Evolutionary conservation across 2,888 invertebrate genomes (phyloP).

Genomic region (Nasonia oneida): DNA sequence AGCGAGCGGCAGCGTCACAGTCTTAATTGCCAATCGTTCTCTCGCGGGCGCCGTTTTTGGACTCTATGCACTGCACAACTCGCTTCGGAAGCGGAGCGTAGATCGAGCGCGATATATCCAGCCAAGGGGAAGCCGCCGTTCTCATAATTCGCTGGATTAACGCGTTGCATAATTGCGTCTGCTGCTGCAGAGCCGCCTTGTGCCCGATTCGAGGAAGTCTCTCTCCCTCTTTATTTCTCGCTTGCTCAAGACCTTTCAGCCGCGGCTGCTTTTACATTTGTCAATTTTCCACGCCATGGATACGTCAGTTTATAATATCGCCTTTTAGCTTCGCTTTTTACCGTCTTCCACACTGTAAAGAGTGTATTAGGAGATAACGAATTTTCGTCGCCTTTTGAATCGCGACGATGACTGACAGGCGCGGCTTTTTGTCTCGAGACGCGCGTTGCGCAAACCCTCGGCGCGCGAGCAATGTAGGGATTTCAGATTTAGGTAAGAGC

Average conservation of each 20-base stretch:
- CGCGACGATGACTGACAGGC: not conserved
- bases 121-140: not conserved
- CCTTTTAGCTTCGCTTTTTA: not conserved
- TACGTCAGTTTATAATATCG: conserved; percentile 39
- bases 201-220: conserved; percentile 36
- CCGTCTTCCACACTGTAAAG: not conserved
- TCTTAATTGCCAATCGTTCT: conserved; percentile 25
- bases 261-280: conserved; percentile 33
- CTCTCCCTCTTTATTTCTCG: not conserved
- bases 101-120: conserved; percentile 6
- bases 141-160: conserved; percentile 49
- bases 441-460: not conserved
- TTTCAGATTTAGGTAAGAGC: not conserved
- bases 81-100: conserved; percentile 26
- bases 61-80: not conserved
- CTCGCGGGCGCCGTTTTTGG: not conserved
- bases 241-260: conserved; percentile 54
- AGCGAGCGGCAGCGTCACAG: not conserved
- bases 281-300: conserved; percentile 35
- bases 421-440: not conserved
- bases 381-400: conserved; percentile 1
- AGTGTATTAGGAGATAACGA: not conserved
- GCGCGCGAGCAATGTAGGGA: not conserved
- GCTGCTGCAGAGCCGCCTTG: not conserved
- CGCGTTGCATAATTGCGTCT: conserved; percentile 42